phyloP scores from a whole-genome alignment of 1,140 invertebrate species.

The Drosophila lacteicornis region DNA sequence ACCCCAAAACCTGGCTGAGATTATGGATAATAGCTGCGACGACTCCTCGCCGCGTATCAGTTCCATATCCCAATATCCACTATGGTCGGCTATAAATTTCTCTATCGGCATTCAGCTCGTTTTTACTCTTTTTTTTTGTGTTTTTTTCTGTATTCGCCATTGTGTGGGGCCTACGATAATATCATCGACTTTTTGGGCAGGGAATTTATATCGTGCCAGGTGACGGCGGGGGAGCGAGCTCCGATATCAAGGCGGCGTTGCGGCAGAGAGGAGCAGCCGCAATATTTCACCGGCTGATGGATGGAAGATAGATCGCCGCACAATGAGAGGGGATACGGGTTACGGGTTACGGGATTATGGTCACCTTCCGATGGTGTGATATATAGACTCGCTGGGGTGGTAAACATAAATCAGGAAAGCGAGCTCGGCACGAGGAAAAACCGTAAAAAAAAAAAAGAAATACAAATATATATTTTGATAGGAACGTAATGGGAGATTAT shows the following conservation, averaged over 20 bases:
- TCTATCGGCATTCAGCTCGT: conserved; percentile 59
- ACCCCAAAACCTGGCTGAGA: conserved; percentile 56
- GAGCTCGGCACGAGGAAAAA: conserved; percentile 26
- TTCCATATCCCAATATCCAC: conserved; percentile 53
- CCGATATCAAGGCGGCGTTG: conserved; percentile 45
- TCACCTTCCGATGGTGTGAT: conserved; percentile 55
- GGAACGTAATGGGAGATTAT: conserved; percentile 8
- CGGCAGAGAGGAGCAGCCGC: conserved; percentile 30
- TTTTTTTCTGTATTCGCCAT: conserved; percentile 60
- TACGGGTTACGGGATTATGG: conserved; percentile 34
- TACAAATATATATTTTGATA: conserved; percentile 14
- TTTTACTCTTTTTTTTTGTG: conserved; percentile 13
- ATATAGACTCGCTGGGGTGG: conserved; percentile 70
- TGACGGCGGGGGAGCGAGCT: conserved; percentile 45
- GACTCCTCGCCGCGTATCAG: conserved; percentile 56
- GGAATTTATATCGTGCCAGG: conserved; percentile 76
- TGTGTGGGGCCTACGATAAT: conserved; percentile 78
- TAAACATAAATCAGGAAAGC: conserved; percentile 69
- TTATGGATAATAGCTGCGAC: conserved; percentile 41
- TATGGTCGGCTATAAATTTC: conserved; percentile 77
- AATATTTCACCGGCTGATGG: conserved; percentile 79
- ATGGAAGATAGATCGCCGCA: conserved; percentile 53
- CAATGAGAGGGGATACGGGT: conserved; percentile 51
- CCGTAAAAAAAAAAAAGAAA: conserved; percentile 12
- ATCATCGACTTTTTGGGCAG: conserved; percentile 57